phyloP scores from a whole-genome alignment of 2,888 invertebrate species.

The Scelioninae gen. 2 region DNA sequence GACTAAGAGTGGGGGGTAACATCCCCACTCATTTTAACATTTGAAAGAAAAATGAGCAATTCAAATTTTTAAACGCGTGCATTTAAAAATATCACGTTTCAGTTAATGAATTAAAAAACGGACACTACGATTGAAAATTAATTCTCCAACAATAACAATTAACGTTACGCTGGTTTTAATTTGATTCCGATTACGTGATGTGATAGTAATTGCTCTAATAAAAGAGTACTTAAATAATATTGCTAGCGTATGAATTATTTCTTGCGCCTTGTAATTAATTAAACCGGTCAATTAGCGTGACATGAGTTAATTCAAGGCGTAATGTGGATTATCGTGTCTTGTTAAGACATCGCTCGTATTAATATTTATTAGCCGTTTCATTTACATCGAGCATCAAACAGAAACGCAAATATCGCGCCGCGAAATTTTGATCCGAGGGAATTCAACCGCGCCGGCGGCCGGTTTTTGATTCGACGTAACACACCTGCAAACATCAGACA shows the following conservation, averaged over 20 bases:
- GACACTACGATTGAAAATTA: too few relatives aligned
- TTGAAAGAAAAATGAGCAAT: too few relatives aligned
- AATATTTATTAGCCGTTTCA: constrained; percentile 49
- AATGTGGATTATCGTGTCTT: constrained; percentile 58
- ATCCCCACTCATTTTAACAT: too few relatives aligned
- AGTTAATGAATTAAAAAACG: too few relatives aligned
- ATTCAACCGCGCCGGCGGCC: background rate
- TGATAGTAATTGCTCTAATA: constrained; percentile 56
- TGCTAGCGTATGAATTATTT: constrained; percentile 58
- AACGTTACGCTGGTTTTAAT: constrained; percentile 13
- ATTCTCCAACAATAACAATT: constrained; percentile 17
- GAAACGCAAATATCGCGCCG: constrained; percentile 14
- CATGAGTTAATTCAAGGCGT: constrained; percentile 60
- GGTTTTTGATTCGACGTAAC: too few relatives aligned
- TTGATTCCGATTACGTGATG: constrained; percentile 30
- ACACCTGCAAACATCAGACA: too few relatives aligned
- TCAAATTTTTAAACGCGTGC: too few relatives aligned
- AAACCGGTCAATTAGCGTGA: constrained; percentile 62
- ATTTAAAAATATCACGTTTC: too few relatives aligned
- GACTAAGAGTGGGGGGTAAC: background rate
- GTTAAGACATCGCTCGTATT: constrained; percentile 55
- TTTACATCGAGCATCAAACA: constrained; percentile 46
- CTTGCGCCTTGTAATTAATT: constrained; percentile 58
- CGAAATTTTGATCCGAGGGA: constrained; percentile 31
- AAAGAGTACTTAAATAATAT: constrained; percentile 56